Conservation (phyloP, 37 sponge, comb jelly and placozoan genomes). For the Aplysina aerophoba region DNA sequence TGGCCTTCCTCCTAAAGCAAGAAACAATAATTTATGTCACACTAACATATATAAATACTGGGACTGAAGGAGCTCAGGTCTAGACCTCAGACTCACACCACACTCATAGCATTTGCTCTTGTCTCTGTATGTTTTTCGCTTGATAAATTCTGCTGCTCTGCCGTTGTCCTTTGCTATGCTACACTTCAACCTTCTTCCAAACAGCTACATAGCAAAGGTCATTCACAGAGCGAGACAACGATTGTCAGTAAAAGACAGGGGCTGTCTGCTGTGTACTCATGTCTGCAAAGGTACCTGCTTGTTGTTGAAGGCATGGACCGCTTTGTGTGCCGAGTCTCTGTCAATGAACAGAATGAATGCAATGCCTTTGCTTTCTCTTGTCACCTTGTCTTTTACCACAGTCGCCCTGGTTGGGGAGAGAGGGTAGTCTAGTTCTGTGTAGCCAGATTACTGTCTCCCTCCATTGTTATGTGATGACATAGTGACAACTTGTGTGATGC, state of each 20-base stretch:
- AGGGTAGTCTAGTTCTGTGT: too few relatives aligned
- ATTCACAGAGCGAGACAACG: neutral
- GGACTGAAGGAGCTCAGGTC: neutral
- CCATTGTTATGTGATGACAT: too few relatives aligned
- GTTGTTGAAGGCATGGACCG: conserved; percentile 74
- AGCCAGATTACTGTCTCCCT: too few relatives aligned
- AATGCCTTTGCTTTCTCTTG: conserved; percentile 88
- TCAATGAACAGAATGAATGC: conserved; percentile 92
- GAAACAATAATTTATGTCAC: neutral
- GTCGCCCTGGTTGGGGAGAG: conserved; percentile 58
- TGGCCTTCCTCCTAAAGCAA: conserved; percentile 80
- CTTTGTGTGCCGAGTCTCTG: conserved; percentile 68
- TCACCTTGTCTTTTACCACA: conserved; percentile 69
- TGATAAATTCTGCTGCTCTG: conserved; percentile 88
- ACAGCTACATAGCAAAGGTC: conserved; percentile 55
- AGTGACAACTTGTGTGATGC: too few relatives aligned
- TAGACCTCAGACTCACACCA: conserved; percentile 54
- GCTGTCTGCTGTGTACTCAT: neutral
- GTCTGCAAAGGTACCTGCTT: conserved; percentile 56
- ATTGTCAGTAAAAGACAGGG: neutral
- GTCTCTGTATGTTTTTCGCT: conserved; percentile 80
- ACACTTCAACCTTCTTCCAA: conserved; percentile 87
- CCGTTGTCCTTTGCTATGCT: conserved; percentile 94
- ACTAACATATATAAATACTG: neutral
- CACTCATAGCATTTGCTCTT: conserved; percentile 92